Evolutionary conservation across 2,797 vertebrate genomes (phyloP).

Genomic region (Selene dorsalis): DNA sequence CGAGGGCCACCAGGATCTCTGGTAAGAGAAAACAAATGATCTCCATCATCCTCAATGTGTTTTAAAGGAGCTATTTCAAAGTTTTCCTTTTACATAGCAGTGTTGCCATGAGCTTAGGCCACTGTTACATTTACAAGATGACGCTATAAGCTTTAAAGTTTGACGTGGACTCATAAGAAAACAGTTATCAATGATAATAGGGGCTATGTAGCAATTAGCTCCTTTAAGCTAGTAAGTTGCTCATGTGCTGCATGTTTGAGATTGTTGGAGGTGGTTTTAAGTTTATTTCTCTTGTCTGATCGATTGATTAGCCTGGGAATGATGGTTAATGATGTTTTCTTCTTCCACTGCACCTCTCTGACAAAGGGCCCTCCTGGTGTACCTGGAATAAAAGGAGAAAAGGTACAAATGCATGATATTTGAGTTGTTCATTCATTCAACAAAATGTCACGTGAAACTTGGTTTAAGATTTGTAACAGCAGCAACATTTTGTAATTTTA

Average conservation of each 20-base stretch:
- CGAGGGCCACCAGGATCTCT: slow-evolving; percentile 81
- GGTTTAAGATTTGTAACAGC: background rate
- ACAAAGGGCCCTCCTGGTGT: slow-evolving; percentile 83
- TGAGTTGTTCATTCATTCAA: background rate
- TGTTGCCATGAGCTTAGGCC: too few relatives aligned
- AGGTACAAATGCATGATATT: slow-evolving; percentile 75
- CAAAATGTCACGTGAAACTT: background rate
- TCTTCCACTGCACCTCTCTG: slow-evolving; percentile 4
- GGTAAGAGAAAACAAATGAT: slow-evolving; percentile 69
- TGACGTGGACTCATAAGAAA: too few relatives aligned
- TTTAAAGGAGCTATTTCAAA: too few relatives aligned
- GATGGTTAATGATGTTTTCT: background rate
- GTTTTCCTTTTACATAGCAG: too few relatives aligned
- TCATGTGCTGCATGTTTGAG: background rate
- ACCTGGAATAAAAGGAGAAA: slow-evolving; percentile 87
- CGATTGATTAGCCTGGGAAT: background rate
- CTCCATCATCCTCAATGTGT: background rate
- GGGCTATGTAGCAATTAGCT: background rate
- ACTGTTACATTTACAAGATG: too few relatives aligned
- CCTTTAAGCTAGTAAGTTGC: background rate
- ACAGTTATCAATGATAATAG: too few relatives aligned
- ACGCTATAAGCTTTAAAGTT: too few relatives aligned
- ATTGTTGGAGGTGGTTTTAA: background rate
- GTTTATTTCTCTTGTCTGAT: background rate
- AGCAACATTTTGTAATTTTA: background rate